Evolutionary conservation across 2,797 vertebrate genomes (phyloP).

Genomic region (Myotis myotis): DNA sequence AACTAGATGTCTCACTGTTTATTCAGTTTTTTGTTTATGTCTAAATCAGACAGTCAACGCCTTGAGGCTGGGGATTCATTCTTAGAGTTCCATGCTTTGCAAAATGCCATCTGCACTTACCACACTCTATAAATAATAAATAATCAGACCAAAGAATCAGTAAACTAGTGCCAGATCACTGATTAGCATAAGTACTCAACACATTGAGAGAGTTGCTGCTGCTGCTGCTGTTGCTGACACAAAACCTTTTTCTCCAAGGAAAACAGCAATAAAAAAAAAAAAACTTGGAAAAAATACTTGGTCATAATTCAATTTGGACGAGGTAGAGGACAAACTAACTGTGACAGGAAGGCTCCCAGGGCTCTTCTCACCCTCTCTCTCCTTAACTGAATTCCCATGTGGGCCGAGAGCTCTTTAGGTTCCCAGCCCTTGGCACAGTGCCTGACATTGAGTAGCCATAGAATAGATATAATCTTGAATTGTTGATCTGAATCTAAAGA

Average conservation of each 20-base stretch:
- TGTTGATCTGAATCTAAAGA: not conserved
- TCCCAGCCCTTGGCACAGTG: not conserved
- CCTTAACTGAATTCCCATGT: not conserved
- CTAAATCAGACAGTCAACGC: constrained; percentile 71
- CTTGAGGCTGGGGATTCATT: constrained; percentile 70
- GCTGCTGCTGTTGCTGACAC: constrained; percentile 50
- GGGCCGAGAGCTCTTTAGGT: not conserved
- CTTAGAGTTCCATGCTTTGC: constrained; percentile 67
- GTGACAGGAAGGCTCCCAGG: not conserved
- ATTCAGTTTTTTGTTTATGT: constrained; percentile 74
- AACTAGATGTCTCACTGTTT: constrained; percentile 67
- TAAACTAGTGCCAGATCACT: constrained; percentile 65
- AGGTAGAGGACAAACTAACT: constrained; percentile 4
- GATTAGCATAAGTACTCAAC: constrained; percentile 70
- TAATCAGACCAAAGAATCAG: constrained; percentile 74
- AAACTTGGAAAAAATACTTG: constrained; percentile 60
- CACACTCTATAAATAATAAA: constrained; percentile 78
- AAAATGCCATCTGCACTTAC: constrained; percentile 76
- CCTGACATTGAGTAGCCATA: not conserved
- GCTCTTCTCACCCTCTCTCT: not conserved
- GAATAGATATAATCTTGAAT: not conserved
- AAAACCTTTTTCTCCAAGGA: constrained; percentile 68
- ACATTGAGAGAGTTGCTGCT: constrained; percentile 42
- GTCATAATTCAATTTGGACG: constrained; percentile 56
- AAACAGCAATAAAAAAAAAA: constrained; percentile 53